Percentiles rank a stretch among this genome's conserved stretches.
Conservation (phyloP, 2,888 invertebrate genomes). For the Teleogryllus oceanicus region DNA sequence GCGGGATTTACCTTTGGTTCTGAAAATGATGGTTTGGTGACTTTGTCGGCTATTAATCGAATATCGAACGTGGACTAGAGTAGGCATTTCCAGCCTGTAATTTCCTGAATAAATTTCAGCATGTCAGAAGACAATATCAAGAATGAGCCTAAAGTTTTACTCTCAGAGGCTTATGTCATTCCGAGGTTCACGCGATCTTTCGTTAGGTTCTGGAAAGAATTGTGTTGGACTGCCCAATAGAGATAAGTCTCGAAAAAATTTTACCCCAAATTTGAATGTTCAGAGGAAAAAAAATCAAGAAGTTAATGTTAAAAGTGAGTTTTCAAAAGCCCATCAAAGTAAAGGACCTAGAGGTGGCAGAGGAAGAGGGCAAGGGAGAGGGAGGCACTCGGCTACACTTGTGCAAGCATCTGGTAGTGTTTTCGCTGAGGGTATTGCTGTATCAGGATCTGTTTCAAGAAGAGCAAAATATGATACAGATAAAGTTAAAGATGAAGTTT, state of each 20-base stretch:
- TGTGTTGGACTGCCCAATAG: slow-evolving; percentile 40
- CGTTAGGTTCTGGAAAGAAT: slow-evolving; percentile 42
- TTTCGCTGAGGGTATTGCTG: slow-evolving; percentile 44
- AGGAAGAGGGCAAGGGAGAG: slow-evolving; percentile 37
- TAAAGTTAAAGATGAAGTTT: background rate
- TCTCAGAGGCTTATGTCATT: slow-evolving; percentile 44
- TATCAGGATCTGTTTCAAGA: slow-evolving; percentile 25
- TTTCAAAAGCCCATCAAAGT: slow-evolving; percentile 26
- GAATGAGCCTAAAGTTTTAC: background rate
- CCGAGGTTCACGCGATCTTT: slow-evolving; percentile 45
- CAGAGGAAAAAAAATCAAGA: slow-evolving; percentile 46
- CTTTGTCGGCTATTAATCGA: too few relatives aligned
- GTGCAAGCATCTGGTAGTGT: slow-evolving; percentile 37
- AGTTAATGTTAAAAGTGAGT: slow-evolving; percentile 39
- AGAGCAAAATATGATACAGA: slow-evolving; percentile 9
- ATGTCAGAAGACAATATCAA: background rate
- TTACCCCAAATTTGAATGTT: slow-evolving; percentile 47
- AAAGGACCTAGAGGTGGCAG: slow-evolving; percentile 39
- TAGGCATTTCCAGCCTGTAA: too few relatives aligned
- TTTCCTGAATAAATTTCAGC: background rate
- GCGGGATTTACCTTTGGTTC: too few relatives aligned
- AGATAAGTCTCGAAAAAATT: slow-evolving; percentile 44
- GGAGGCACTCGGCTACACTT: slow-evolving; percentile 43
- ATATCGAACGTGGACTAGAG: too few relatives aligned
- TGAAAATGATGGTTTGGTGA: too few relatives aligned